Evolutionary conservation across 64 coral and sea anemone genomes (phyloP), one percentile per base, ranked within the genome.

Genomic region (Montipora efflorescens): DNA sequence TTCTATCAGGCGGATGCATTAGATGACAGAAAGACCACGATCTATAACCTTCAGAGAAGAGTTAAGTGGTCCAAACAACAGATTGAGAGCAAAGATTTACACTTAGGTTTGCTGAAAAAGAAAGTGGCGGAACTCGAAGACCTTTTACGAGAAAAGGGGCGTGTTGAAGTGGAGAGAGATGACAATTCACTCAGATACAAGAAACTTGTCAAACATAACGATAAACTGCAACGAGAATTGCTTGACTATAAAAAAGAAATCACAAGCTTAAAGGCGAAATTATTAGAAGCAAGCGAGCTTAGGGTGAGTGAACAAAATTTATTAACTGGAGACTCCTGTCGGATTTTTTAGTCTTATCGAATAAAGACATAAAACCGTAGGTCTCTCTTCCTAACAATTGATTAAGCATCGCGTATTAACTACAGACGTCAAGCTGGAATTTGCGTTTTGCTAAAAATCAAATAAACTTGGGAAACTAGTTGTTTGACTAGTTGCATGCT

Each of bases 61-160:
- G 74, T 98, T 8, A 98, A 98, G 77, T 98, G 96, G 96, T 90
- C 93, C 3, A 98, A 98, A 69, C 96, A 98, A 81, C 96, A 98
- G 36, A 93, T 98, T 5, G 96, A 98, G 90, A 98, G 96, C n/a
- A 98, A 98, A 80, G 96, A 98, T 15, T 79, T 98, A 5, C 92
- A 92, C 2, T 82, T 95, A 11, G 96, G 96, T 3, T 16, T 98
- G 12, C 86, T 98, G 45, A 89, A 93, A 46, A 98, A 98, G 87
- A 98, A 98, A 57, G 90, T 98, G 6, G 47, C 68, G 0, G 89
- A 94, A 5, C 87, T 98, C 4, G 96, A 98, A 69, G 96, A 98
- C 12, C 52, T 95, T 5, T 74, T 93, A 44, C 81, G 81, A 71
- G 93, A 95, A 19, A 98, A 95, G 59, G 91, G 91, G 25, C 90